A percentile compares a stretch with the other conserved stretches of the same genome.
phyloP scores from a whole-genome alignment of 2,797 vertebrate genomes.

The Phalanger gymnotis region DNA sequence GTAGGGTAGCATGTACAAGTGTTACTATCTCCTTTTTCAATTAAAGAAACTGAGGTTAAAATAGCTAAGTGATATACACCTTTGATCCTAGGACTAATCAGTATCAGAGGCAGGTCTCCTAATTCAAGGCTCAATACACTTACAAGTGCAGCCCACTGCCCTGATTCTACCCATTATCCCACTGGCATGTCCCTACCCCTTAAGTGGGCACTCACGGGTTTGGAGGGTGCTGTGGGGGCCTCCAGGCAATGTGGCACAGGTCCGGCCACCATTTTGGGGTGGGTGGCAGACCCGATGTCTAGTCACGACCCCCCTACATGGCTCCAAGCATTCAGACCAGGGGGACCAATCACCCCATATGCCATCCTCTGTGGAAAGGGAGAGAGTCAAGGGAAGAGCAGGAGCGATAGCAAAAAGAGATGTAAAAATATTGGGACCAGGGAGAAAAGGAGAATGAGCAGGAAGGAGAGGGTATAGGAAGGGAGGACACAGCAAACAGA shows the following conservation, averaged over 20 bases:
- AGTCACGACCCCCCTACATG: conserved; percentile 87
- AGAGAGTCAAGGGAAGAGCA: fast-evolving
- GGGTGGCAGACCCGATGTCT: conserved; percentile 87
- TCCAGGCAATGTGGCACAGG: conserved; percentile 84
- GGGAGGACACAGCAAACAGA: not conserved
- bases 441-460: fast-evolving
- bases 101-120: not conserved
- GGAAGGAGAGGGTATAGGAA: not conserved
- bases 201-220: conserved; percentile 85
- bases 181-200: not conserved
- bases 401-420: not conserved
- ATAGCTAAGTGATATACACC: not conserved
- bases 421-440: not conserved
- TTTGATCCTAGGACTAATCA: not conserved
- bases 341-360: conserved; percentile 89
- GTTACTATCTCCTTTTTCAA: not conserved
- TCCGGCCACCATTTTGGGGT: conserved; percentile 87
- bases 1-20: not conserved
- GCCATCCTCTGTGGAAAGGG: conserved; percentile 86
- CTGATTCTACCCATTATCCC: fast-evolving
- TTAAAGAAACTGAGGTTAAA: not conserved
- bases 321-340: conserved; percentile 91
- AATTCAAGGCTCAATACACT: not conserved
- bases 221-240: conserved; percentile 77
- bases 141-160: not conserved